Evolutionary conservation across 2,888 invertebrate species (phyloP), one percentile per base, ranked within the genome.

Genomic region (Macrostomum cliftonense): DNA sequence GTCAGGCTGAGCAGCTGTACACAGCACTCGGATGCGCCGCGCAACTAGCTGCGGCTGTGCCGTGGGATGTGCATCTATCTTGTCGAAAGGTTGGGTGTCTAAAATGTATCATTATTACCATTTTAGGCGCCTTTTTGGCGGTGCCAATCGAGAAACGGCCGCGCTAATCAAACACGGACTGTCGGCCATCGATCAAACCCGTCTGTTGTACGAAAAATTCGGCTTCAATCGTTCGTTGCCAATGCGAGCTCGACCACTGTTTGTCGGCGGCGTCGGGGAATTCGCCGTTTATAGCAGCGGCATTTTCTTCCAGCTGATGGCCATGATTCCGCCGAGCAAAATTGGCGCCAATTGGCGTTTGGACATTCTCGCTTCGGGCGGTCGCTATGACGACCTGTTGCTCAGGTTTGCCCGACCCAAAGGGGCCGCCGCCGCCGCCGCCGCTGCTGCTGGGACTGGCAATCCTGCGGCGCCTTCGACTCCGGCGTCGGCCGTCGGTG

Each of bases 351-450:
- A 73, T 52, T 67, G 69, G 16, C 77, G 72, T 54, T 76, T 73
- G 59, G 82, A 77, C 56, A 78, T 87, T 0, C 74, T 91, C 42
- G 88, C 88, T 0, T 81, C 79, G 9, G 91, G 91, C 0, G 88
- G 89, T 39, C 77, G 88, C 57, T 93, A 89, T 60, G 87, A 91
- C 67, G 76, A 77, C 12, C 75, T 89, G 73, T 76, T 91, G 13
- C 37, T 16, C 36, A 14, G 20, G 12, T 12, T 36, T 16, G 45
- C 43, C 38, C 16, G 37, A 13, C 11, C 42, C n/a, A n/a, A n/a
- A 48, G 12, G 42, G 47, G 28, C 28, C 28, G 28, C 28, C 5
- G 28, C 28, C 4, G 28, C 28, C 4, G 4, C 28, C 28, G 28
- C 28, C 5, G 5, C 28, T 4, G 5, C 28, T 28, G 5, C 28